A percentile compares a stretch with the other conserved stretches of the same genome.
Conservation (phyloP, 1,140 invertebrate species). For the Maconellicoccus hirsutus region DNA sequence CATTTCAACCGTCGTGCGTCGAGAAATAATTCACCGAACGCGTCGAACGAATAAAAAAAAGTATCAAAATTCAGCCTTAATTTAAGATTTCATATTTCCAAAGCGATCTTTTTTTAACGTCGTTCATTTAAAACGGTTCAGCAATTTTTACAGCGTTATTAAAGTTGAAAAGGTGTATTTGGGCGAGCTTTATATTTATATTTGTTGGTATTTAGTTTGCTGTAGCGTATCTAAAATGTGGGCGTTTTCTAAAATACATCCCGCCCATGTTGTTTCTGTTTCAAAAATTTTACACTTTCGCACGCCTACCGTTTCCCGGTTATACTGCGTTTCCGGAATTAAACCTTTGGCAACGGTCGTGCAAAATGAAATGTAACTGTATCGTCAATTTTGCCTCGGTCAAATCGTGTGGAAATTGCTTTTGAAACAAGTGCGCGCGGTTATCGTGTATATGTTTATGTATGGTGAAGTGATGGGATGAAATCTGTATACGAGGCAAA, state of each 20-base stretch:
- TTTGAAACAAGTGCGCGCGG: not conserved
- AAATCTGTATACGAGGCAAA: not conserved
- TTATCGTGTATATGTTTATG: too few species aligned
- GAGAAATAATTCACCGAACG: too few species aligned
- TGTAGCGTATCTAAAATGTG: conserved; percentile 6
- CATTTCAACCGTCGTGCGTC: too few species aligned
- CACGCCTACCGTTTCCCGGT: not conserved
- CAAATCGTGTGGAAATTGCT: not conserved
- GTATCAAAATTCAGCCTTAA: not conserved
- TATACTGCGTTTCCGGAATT: not conserved
- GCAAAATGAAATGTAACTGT: not conserved
- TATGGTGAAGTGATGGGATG: not conserved
- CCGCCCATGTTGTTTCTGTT: conserved; percentile 15
- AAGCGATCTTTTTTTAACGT: not conserved
- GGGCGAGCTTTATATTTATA: not conserved
- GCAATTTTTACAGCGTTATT: not conserved
- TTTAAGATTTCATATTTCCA: not conserved
- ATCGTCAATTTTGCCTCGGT: not conserved
- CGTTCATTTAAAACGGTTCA: conserved; percentile 8
- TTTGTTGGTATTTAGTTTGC: conserved; percentile 11
- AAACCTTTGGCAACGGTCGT: not conserved
- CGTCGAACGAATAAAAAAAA: too few species aligned
- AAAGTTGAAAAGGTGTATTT: not conserved
- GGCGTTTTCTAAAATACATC: conserved; percentile 12
- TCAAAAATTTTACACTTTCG: conserved; percentile 17